Evolutionary conservation across 1,140 invertebrate genomes (phyloP).

Genomic region (Drosophila repletoides): DNA sequence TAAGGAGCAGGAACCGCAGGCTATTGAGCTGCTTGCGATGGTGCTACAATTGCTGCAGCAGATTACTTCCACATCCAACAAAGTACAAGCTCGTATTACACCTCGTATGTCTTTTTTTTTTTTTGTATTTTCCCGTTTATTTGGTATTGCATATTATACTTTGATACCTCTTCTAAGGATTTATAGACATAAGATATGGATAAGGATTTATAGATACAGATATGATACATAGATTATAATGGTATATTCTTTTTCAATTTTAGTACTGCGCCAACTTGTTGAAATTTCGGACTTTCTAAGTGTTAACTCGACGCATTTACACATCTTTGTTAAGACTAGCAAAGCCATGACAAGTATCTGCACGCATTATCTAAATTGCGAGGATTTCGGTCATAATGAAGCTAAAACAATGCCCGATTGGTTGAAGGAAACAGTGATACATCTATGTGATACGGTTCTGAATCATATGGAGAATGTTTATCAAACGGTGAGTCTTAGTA

Average conservation of each 20-base stretch:
- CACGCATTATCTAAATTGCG: conserved; percentile 21
- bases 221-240: too few relatives aligned
- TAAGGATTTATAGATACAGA: too few relatives aligned
- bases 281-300: conserved; percentile 25
- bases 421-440: conserved; percentile 39
- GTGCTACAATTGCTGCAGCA: conserved; percentile 31
- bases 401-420: conserved; percentile 30
- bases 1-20: conserved; percentile 1
- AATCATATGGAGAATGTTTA: conserved; percentile 20
- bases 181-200: too few relatives aligned
- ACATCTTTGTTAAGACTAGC: conserved; percentile 37
- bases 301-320: conserved; percentile 2
- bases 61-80: neutral
- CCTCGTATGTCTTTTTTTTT: conserved; percentile 28
- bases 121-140: too few relatives aligned
- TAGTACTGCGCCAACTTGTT: conserved; percentile 44
- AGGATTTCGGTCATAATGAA: neutral
- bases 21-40: conserved; percentile 26
- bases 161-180: too few relatives aligned
- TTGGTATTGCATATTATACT: too few relatives aligned
- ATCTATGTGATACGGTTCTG: conserved; percentile 39
- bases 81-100: conserved; percentile 10
- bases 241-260: neutral
- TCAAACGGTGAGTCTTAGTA: conserved; percentile 12
- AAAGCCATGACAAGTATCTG: conserved; percentile 45